Percentiles rank a stretch among this genome's conserved stretches.
phyloP scores from a whole-genome alignment of 2,888 invertebrate genomes.

The Dryobota labecula region DNA sequence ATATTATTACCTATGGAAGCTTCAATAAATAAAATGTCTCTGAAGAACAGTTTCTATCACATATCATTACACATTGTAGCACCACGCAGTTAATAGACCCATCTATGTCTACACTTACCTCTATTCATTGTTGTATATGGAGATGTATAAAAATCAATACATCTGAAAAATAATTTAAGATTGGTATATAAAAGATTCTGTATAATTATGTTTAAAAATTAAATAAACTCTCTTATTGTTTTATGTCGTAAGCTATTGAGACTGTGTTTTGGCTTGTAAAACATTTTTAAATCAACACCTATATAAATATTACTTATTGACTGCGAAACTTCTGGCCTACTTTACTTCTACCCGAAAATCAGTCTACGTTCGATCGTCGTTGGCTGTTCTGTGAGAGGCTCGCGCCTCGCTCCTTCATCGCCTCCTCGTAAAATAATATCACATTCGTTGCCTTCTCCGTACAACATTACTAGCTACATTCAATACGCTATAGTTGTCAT shows the following conservation, averaged over 20 bases:
- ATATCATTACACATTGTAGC: slow-evolving; percentile 90
- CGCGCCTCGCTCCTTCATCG: slow-evolving; percentile 70
- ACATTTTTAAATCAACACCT: slow-evolving; percentile 84
- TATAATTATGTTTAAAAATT: slow-evolving; percentile 89
- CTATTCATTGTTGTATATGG: slow-evolving; percentile 89
- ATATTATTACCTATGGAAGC: slow-evolving; percentile 88
- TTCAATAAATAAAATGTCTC: slow-evolving; percentile 90
- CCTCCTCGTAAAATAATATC: slow-evolving; percentile 88
- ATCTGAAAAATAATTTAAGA: slow-evolving; percentile 90
- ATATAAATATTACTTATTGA: slow-evolving; percentile 84
- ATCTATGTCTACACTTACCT: slow-evolving; percentile 88
- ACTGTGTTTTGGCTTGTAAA: slow-evolving; percentile 87
- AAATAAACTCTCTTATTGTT: slow-evolving; percentile 90
- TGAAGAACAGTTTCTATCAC: slow-evolving; percentile 90
- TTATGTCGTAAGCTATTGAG: slow-evolving; percentile 87
- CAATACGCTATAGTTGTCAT: slow-evolving; percentile 62
- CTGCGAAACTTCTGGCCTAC: slow-evolving; percentile 86
- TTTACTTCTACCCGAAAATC: slow-evolving; percentile 89
- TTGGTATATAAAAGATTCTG: slow-evolving; percentile 89
- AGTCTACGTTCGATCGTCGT: slow-evolving; percentile 87
- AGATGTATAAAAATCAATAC: slow-evolving; percentile 90
- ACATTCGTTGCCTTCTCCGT: slow-evolving; percentile 84
- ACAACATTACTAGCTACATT: slow-evolving; percentile 70
- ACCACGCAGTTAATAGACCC: slow-evolving; percentile 90
- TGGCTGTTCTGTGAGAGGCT: slow-evolving; percentile 80